Evolutionary conservation across 2,113 vertebrate species (phyloP).

Genomic region (Corydoras maculifer): DNA sequence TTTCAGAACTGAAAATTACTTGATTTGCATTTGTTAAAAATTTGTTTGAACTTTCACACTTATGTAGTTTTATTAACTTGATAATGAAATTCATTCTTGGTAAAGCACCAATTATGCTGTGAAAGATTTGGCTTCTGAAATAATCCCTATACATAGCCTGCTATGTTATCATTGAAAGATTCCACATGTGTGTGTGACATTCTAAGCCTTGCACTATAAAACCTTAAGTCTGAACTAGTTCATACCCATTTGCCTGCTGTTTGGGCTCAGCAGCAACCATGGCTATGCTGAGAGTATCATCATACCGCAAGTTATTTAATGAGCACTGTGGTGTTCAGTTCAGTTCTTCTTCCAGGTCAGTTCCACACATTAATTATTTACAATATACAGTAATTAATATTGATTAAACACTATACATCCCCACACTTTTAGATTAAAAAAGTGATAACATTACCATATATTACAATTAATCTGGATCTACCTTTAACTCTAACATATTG

Average conservation of each 20-base stretch:
- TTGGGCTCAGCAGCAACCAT: conserved; percentile 29
- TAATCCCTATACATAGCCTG: conserved; percentile 49
- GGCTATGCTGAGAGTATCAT: conserved; percentile 66
- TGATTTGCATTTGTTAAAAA: too few species aligned
- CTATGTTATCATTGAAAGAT: conserved; percentile 42
- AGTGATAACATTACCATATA: too few species aligned
- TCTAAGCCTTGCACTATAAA: conserved; percentile 52
- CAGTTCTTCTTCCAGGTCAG: conserved; percentile 55
- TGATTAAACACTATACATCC: too few species aligned
- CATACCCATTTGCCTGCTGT: conserved; percentile 29
- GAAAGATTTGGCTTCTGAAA: conserved; percentile 56
- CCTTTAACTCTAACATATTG: too few species aligned
- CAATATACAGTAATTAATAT: too few species aligned
- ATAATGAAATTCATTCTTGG: not conserved
- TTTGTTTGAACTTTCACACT: too few species aligned
- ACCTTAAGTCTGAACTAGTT: conserved; percentile 6
- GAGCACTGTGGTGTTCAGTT: conserved; percentile 50
- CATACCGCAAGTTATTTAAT: conserved; percentile 64
- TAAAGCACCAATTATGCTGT: conserved; percentile 42
- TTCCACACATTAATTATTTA: not conserved
- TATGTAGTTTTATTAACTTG: too few species aligned
- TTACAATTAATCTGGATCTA: too few species aligned
- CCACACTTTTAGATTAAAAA: too few species aligned
- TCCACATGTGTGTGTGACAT: conserved; percentile 55
- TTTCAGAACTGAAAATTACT: too few species aligned